Evolutionary conservation across 2,797 vertebrate species (phyloP).

Genomic region (Cynopterus sphinx): DNA sequence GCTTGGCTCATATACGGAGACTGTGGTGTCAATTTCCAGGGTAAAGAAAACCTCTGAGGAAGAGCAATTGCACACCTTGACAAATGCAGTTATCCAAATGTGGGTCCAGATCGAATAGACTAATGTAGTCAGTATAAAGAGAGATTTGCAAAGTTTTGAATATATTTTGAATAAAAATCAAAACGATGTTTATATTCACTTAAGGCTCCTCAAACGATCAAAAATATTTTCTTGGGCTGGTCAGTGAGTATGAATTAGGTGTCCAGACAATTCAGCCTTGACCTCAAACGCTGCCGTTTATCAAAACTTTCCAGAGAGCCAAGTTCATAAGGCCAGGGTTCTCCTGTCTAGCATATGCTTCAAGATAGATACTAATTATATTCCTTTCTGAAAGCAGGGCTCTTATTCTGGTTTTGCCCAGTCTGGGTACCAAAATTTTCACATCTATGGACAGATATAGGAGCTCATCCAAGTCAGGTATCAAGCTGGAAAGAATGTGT

Average conservation of each 20-base stretch:
- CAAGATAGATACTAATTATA: no score
- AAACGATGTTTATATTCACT: neutral
- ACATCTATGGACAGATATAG: neutral
- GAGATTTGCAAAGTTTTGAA: neutral
- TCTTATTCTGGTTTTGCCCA: neutral
- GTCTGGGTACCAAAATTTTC: neutral
- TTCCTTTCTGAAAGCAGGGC: neutral
- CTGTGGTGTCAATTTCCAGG: neutral
- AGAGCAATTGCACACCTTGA: neutral
- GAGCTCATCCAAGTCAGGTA: neutral
- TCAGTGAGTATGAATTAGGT: neutral
- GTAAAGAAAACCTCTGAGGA: neutral
- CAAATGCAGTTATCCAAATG: neutral
- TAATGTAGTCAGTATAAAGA: neutral
- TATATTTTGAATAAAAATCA: neutral
- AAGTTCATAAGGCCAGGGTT: neutral
- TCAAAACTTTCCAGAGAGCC: neutral
- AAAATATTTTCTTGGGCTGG: neutral
- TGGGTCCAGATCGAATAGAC: neutral
- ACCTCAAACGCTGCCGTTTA: neutral
- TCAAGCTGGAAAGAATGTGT: neutral
- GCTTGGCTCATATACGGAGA: neutral
- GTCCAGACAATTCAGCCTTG: neutral
- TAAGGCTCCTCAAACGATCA: neutral
- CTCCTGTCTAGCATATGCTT: neutral